phyloP scores from a whole-genome alignment of 2,888 invertebrate genomes.

The Toxonevra muliebris region DNA sequence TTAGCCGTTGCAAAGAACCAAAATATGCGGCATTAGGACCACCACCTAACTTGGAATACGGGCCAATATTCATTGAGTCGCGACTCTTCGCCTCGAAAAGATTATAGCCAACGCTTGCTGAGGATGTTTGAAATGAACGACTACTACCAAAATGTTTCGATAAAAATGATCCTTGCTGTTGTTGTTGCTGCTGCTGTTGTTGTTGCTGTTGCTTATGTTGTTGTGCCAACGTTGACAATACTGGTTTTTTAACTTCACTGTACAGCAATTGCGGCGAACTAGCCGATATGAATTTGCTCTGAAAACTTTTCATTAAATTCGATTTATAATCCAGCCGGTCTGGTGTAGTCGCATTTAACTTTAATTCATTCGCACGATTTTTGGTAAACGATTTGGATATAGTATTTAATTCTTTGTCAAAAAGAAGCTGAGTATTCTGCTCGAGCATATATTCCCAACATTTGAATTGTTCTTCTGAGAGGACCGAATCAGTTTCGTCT shows the following conservation, averaged over 20 bases:
- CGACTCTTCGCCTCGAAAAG: constrained; percentile 50
- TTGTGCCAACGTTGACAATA: constrained; percentile 24
- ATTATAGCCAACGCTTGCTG: constrained; percentile 64
- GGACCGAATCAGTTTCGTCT: constrained; percentile 69
- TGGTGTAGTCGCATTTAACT: constrained; percentile 31
- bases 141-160: constrained; percentile 84
- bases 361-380: constrained; percentile 42
- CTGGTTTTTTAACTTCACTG: constrained; percentile 48
- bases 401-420: constrained; percentile 87
- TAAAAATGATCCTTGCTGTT: constrained; percentile 67
- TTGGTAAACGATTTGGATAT: constrained; percentile 73
- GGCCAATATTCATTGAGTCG: constrained; percentile 48
- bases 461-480: constrained; percentile 87
- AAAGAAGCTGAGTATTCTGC: constrained; percentile 86
- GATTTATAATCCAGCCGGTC: constrained; percentile 53
- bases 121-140: constrained; percentile 77
- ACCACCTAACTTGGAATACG: constrained; percentile 67
- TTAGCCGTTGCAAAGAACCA: constrained; percentile 82
- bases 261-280: constrained; percentile 74
- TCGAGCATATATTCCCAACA: constrained; percentile 95
- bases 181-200: constrained; percentile 41
- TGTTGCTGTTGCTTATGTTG: constrained; percentile 27
- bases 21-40: constrained; percentile 90
- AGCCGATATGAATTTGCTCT: constrained; percentile 71
- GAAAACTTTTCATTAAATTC: constrained; percentile 54